phyloP scores from a whole-genome alignment of 1,140 invertebrate genomes.

The Panagrolaimus sp. region DNA sequence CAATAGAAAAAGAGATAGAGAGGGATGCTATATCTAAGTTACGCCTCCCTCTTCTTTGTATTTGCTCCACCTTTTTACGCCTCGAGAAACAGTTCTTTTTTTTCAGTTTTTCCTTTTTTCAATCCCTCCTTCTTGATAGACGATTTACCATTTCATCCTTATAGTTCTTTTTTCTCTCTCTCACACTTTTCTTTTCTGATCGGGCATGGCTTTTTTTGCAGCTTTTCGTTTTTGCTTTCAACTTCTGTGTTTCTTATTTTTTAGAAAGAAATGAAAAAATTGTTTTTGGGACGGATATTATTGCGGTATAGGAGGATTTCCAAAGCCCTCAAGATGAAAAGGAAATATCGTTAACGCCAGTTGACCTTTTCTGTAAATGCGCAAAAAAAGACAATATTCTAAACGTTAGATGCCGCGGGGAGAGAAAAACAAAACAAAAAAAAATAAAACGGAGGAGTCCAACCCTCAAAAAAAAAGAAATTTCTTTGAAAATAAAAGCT shows the following conservation, averaged over 20 bases:
- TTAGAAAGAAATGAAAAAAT: neutral
- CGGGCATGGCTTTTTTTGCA: neutral
- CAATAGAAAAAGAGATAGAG: neutral
- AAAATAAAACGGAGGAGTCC: too few relatives aligned
- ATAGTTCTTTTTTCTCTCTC: neutral
- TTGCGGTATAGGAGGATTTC: too few relatives aligned
- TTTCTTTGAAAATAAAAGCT: too few relatives aligned
- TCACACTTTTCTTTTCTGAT: too few relatives aligned
- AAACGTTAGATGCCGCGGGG: neutral
- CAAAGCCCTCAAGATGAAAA: too few relatives aligned
- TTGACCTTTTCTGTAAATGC: conserved; percentile 8
- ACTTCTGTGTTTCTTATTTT: neutral
- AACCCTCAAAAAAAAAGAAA: too few relatives aligned
- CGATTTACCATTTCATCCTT: neutral
- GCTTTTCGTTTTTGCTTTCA: neutral
- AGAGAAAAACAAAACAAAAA: too few relatives aligned
- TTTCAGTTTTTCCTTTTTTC: conserved; percentile 2
- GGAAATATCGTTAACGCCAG: neutral
- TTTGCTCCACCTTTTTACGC: conserved; percentile 6
- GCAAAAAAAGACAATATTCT: neutral
- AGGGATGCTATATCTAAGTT: neutral
- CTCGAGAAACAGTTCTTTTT: conserved; percentile 1
- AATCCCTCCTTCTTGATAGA: neutral
- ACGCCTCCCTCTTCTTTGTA: neutral
- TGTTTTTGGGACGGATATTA: too few relatives aligned